phyloP scores from a whole-genome alignment of 1,140 invertebrate species.

The Tyrophagus putrescentiae region DNA sequence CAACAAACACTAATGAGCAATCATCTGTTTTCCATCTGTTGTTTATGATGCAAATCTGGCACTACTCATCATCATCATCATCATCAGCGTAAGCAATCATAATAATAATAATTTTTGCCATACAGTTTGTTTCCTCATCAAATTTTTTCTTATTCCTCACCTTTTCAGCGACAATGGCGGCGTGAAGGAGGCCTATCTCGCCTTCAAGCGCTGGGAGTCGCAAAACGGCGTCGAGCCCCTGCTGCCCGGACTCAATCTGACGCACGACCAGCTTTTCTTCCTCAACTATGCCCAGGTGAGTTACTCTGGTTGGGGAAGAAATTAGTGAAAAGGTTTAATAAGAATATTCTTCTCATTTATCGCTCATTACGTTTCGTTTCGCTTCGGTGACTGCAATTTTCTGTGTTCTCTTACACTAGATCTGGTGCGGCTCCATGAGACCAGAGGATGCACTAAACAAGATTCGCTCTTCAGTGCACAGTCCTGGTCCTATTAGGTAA shows the following conservation, averaged over 20 bases:
- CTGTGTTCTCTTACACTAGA: too few relatives aligned
- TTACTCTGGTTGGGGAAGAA: too few relatives aligned
- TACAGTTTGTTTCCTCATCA: neutral
- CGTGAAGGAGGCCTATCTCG: slow-evolving; percentile 45
- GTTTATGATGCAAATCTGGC: slow-evolving; percentile 4
- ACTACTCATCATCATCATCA: too few relatives aligned
- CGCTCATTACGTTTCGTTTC: too few relatives aligned
- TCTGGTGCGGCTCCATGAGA: slow-evolving; percentile 94
- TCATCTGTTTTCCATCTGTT: too few relatives aligned
- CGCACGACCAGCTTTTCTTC: slow-evolving; percentile 70
- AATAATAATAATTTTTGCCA: neutral
- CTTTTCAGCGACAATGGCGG: slow-evolving; percentile 62
- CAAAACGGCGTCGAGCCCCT: slow-evolving; percentile 25
- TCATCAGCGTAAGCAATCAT: too few relatives aligned
- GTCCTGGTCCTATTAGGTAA: slow-evolving; percentile 70
- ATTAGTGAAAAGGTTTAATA: too few relatives aligned
- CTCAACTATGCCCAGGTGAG: slow-evolving; percentile 56
- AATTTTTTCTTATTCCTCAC: neutral
- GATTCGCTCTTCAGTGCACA: slow-evolving; percentile 83
- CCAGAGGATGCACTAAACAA: slow-evolving; percentile 87
- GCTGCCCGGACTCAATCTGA: slow-evolving; percentile 29
- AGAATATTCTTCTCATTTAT: too few relatives aligned
- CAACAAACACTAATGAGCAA: too few relatives aligned
- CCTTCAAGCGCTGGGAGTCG: slow-evolving; percentile 30
- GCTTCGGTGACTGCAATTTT: too few relatives aligned